These are phyloP conservation scores for Odontamblyopus rebecca DNA, from an alignment of 2,797 vertebrate genomes.

Conservation along the genomic window DNA sequence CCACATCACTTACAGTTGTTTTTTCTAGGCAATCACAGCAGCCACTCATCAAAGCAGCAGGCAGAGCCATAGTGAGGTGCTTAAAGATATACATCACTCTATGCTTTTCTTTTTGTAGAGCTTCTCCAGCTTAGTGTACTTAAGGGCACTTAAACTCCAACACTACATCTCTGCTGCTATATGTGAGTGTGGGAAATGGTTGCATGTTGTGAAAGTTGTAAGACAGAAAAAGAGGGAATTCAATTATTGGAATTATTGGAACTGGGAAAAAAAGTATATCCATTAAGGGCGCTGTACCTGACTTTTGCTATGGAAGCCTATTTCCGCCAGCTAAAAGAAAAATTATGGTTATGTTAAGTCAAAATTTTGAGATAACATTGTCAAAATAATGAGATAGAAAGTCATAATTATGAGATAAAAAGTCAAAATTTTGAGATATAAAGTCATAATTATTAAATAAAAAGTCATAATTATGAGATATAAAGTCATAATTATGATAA, in stretches of 20 bases:
- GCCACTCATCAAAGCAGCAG: conserved; percentile 50
- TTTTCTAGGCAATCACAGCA: conserved; percentile 53
- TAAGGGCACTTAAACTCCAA: conserved; percentile 59
- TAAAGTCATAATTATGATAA: no score
- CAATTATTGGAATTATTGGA: background rate
- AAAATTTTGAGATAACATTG: no score
- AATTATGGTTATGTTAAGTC: no score
- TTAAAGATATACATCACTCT: conserved; percentile 54
- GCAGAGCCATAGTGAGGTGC: conserved; percentile 42
- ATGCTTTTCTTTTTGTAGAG: conserved; percentile 24
- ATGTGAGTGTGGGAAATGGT: conserved; percentile 48
- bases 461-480: no score
- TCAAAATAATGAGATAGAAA: no score
- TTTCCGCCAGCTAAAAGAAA: no score
- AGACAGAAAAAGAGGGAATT: conserved; percentile 16
- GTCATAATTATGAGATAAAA: no score
- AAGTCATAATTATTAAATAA: no score
- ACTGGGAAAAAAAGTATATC: no score
- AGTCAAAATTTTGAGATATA: no score
- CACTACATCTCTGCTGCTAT: conserved; percentile 36
- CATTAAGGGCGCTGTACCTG: no score
- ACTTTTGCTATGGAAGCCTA: no score
- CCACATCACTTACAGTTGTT: conserved; percentile 63
- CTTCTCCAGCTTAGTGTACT: conserved; percentile 32
- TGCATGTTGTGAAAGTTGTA: conserved; percentile 39